phyloP scores from a whole-genome alignment of 30 jellyfish, hydroid and myxozoan genomes.

The Phacellophora camtschatica region DNA sequence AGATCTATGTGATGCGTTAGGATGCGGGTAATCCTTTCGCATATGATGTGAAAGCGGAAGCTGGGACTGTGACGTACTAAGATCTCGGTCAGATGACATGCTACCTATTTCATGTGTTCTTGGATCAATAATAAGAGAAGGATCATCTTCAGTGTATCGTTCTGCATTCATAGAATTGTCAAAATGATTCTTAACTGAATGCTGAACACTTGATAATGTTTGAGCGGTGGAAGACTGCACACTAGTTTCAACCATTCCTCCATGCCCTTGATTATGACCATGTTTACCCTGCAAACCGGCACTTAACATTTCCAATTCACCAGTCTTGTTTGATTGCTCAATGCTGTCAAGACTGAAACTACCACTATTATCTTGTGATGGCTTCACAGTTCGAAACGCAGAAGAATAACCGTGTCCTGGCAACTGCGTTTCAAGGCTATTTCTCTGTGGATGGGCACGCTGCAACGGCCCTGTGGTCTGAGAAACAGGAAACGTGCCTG shows the following conservation, averaged over 20 bases:
- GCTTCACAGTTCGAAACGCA: conserved; percentile 24
- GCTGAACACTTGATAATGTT: neutral
- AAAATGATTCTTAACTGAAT: neutral
- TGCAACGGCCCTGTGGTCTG: neutral
- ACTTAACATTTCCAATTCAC: neutral
- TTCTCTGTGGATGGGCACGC: neutral
- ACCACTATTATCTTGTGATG: neutral
- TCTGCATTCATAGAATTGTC: neutral
- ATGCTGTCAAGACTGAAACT: neutral
- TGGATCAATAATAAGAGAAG: conserved; percentile 35
- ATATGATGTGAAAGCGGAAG: conserved; percentile 18
- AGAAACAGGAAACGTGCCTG: neutral
- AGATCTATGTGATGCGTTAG: neutral
- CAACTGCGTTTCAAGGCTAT: neutral
- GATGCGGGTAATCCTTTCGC: conserved; percentile 33
- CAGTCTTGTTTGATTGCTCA: neutral
- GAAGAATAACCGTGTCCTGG: conserved; percentile 15
- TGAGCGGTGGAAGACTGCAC: neutral
- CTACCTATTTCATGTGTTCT: neutral
- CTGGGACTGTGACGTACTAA: neutral
- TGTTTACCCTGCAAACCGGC: neutral
- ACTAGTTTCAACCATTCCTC: neutral
- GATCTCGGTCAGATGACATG: neutral
- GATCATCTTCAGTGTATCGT: conserved; percentile 21
- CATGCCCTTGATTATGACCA: neutral